phyloP scores from a whole-genome alignment of 2,888 invertebrate species.

The Chesias legatella region DNA sequence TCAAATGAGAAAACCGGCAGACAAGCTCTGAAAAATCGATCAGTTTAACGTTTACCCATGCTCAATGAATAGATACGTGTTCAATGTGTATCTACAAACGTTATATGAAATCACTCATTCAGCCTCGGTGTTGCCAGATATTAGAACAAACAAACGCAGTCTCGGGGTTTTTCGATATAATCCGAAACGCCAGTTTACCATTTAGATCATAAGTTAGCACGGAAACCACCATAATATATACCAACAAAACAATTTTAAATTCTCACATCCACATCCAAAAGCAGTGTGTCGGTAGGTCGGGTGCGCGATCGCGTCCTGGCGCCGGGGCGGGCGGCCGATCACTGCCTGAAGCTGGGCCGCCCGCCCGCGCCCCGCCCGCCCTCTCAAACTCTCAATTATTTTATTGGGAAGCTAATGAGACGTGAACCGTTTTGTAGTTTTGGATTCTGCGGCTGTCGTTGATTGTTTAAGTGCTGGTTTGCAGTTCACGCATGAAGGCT shows the following conservation, averaged over 20 bases:
- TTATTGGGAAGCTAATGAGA: constrained; percentile 79
- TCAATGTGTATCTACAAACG: background rate
- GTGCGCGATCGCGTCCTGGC: constrained; percentile 52
- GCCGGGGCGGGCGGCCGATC: constrained; percentile 67
- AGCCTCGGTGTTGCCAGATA: too few relatives aligned
- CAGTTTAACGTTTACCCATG: background rate
- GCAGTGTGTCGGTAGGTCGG: constrained; percentile 28
- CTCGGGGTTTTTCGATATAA: too few relatives aligned
- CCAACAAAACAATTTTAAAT: background rate
- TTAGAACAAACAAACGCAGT: background rate
- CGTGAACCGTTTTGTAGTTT: constrained; percentile 33
- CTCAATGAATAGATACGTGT: too few relatives aligned
- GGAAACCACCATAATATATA: background rate
- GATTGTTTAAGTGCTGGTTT: background rate
- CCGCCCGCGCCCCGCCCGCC: constrained; percentile 37
- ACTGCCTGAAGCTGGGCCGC: constrained; percentile 52
- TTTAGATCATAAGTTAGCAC: background rate
- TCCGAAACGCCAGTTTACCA: too few relatives aligned
- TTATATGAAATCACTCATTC: background rate
- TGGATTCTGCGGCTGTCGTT: constrained; percentile 16
- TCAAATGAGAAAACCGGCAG: too few relatives aligned
- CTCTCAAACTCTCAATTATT: constrained; percentile 74
- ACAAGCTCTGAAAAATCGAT: background rate
- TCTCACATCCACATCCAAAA: constrained; percentile 5
- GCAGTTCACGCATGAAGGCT: background rate